Base-by-base conservation (phyloP, 2,888 invertebrate genomes). In the Volucella inanis region DNA sequence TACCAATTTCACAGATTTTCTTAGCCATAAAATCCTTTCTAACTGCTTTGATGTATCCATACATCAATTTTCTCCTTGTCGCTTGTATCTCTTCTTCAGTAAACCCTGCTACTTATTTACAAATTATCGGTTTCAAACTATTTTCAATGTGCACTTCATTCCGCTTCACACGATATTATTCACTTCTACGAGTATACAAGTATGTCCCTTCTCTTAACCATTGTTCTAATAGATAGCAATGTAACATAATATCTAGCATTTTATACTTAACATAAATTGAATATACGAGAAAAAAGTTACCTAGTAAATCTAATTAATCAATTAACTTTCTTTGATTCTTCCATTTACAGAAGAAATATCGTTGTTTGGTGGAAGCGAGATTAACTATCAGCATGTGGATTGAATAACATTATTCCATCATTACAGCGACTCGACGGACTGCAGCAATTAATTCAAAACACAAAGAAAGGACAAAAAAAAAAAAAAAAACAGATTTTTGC, bases 361-460 rank as follows among this genome's bases (percentile, higher is more conserved):
- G 22, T 50, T 57, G 80, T 61, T 70, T 72, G 76, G 55, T 61
- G 76, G 76, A 71, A 70, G 85, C 76, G 77, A 76, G 62, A 68
- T 64, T 76, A 81, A 71, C 61, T 54, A 81, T 77, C 59, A 68
- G 76, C 85, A 85, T 85, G 85, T 72, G 85, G 81, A 57, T 85
- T 62, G 72, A 81, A 85, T 85, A 85, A 61, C 81, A 85, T 77
- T 57, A 72, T 77, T 81, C 64, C 76, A 76, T 76, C 81, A 62
- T 62, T 65, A 70, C 68, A 75, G 52, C 70, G 71, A 49, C 75
- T 57, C 74, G 67, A 78, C 41, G 47, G 82, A 71, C 59, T 77
- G 71, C 65, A 67, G 65, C 64, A 71, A 78, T 75, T 70, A 79
- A 78, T 75, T 84, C 74, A 75, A 70, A 31, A 31, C 31, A 78